phyloP scores from a whole-genome alignment of 2,797 vertebrate genomes.

The Triplophysa bombifrons region DNA sequence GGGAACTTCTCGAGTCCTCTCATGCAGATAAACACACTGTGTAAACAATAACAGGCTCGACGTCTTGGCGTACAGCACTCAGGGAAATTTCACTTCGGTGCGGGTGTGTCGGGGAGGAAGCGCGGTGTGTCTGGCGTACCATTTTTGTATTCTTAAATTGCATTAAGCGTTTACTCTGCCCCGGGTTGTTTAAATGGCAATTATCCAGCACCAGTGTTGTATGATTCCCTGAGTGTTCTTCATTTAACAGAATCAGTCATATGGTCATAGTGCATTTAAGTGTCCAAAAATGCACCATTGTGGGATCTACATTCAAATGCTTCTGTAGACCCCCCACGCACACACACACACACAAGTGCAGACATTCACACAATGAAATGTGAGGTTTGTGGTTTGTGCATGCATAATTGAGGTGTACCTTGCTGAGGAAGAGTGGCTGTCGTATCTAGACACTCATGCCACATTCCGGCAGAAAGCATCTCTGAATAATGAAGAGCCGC shows the following conservation, averaged over 20 bases:
- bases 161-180: constrained; percentile 30
- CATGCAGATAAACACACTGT: constrained; percentile 71
- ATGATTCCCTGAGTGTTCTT: constrained; percentile 19
- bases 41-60: constrained; percentile 68
- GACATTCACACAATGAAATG: constrained; percentile 68
- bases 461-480: constrained; percentile 78
- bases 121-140: constrained; percentile 59
- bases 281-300: constrained; percentile 9
- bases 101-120: constrained; percentile 5
- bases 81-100: constrained; percentile 56
- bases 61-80: constrained; percentile 59
- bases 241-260: constrained; percentile 18
- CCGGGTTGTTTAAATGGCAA: not conserved
- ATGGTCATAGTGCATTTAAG: constrained; percentile 29
- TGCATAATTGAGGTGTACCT: constrained; percentile 81
- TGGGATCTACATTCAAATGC: constrained; percentile 26
- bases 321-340: constrained; percentile 22
- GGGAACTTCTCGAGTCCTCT: constrained; percentile 67
- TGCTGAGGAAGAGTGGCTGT: constrained; percentile 81
- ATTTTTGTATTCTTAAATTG: constrained; percentile 39
- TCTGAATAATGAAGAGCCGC: constrained; percentile 85
- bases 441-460: constrained; percentile 73
- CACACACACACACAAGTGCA: constrained; percentile 48
- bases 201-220: not conserved
- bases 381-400: constrained; percentile 72